These are phyloP conservation scores for Epinephelus moara DNA, from an alignment of 2,113 vertebrate genomes.

Conservation along the genomic window DNA sequence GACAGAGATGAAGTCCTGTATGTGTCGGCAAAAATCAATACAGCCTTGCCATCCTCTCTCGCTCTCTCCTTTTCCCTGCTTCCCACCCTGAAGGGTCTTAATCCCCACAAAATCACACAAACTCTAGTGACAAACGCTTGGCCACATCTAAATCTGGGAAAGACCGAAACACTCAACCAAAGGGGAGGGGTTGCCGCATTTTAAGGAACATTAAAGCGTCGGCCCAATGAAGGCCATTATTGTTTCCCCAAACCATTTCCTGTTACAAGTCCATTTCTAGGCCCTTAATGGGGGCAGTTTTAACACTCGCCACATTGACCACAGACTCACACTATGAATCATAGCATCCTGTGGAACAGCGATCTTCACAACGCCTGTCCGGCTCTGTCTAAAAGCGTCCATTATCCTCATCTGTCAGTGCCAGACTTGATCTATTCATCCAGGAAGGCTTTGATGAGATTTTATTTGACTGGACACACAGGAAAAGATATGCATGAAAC, in stretches of 20 bases:
- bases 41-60: slow-evolving; percentile 5
- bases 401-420: slow-evolving; percentile 40
- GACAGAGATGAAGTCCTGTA: slow-evolving; percentile 35
- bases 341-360: slow-evolving; percentile 57
- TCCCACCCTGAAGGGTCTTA: slow-evolving; percentile 24
- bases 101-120: slow-evolving; percentile 51
- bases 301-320: slow-evolving; percentile 68
- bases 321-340: slow-evolving; percentile 52
- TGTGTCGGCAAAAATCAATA: slow-evolving; percentile 62
- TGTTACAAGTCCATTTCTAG: slow-evolving; percentile 37
- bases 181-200: slow-evolving; percentile 8
- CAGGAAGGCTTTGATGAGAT: background rate
- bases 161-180: slow-evolving; percentile 15
- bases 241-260: slow-evolving; percentile 67
- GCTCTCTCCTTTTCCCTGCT: slow-evolving; percentile 3
- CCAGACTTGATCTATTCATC: background rate
- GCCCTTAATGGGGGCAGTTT: slow-evolving; percentile 40
- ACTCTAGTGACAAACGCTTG: slow-evolving; percentile 32
- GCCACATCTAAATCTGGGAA: slow-evolving; percentile 28
- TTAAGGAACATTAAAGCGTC: slow-evolving; percentile 49
- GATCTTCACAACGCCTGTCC: slow-evolving; percentile 27
- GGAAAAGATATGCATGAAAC: background rate
- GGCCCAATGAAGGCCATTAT: slow-evolving; percentile 61
- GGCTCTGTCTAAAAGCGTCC: slow-evolving; percentile 27
- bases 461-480: background rate